Conservation (phyloP, 30 jellyfish, hydroid and myxozoan genomes). For the Aurelia sp. region DNA sequence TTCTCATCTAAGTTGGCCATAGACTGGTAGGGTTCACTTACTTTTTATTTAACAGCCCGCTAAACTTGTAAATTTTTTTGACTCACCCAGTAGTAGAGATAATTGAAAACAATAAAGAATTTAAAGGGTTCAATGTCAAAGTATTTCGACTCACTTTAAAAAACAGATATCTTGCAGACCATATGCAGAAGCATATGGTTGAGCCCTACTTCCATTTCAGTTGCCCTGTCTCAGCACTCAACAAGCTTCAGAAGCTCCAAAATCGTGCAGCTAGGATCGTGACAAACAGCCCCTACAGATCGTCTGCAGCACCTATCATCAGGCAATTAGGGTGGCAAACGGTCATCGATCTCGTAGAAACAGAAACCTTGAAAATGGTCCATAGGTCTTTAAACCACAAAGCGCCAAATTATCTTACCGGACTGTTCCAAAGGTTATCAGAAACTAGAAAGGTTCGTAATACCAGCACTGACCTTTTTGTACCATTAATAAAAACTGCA, state of each 20-base stretch:
- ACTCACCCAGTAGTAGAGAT: no score
- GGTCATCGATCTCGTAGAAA: neutral
- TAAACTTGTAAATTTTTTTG: no score
- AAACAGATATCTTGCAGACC: no score
- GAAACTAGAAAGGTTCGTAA: slow-evolving; percentile 13
- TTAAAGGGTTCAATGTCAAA: no score
- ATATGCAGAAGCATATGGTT: neutral
- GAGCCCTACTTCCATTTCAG: neutral
- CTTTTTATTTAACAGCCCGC: no score
- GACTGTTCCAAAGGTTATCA: neutral
- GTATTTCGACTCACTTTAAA: no score
- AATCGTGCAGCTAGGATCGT: slow-evolving; percentile 32
- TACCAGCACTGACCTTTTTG: slow-evolving; percentile 5
- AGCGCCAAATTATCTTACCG: slow-evolving; percentile 20
- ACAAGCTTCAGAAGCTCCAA: slow-evolving; percentile 1
- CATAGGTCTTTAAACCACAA: slow-evolving; percentile 3
- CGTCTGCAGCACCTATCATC: slow-evolving; percentile 8
- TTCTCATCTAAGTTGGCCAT: no score
- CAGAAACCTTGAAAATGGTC: slow-evolving; percentile 22
- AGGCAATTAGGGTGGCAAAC: slow-evolving; percentile 35
- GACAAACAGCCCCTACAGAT: slow-evolving; percentile 17
- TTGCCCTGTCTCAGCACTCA: slow-evolving; percentile 4
- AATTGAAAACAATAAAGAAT: no score
- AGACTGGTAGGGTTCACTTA: no score
- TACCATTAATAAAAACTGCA: no score